Evolutionary conservation across 2,113 vertebrate species (phyloP), one percentile per base, ranked within the genome.

Genomic region (Scomber japonicus): DNA sequence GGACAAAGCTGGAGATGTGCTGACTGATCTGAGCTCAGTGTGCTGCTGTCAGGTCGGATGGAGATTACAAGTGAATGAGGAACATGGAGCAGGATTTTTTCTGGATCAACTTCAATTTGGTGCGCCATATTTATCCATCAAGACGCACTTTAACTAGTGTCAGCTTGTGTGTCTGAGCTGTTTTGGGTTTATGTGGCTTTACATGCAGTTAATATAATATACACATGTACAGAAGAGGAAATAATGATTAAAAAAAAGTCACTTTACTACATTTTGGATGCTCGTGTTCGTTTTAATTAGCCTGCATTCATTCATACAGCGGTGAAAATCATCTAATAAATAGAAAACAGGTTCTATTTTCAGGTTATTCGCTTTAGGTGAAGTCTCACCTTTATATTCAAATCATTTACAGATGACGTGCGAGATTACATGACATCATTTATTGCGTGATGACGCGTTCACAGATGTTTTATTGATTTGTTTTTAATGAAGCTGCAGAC

Each of bases 81-180:
- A 40, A 48, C 63, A 17, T 10, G 44, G 44, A 31, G 57, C 30
- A 21, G 27, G 5, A 13, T 70, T 49, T 50, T 40, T 62, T 54
- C 59, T 69, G 63, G 57, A 60, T 56, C 56, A 31, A 14, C 55
- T 68, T 78, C 51, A n/a, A 13, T 31, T 50, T 48, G 63, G 14
- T 56, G 55, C 9, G 1, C 49, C 35, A 67, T 49, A n/a, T 65
- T 71, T 14, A 45, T 51, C 71, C 69, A 21, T 64, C 17, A 50
- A 51, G 54, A 51, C 27, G n/a, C 57, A 27, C 44, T 31, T 27
- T 3, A 2, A 49, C 55, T 40, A 55, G 45, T 9, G 31, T 49
- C 11, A 40, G 14, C 35, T 40, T 40, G 12, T 40, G 12, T 8
- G 14, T 64, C 35, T 15, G 8, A 5, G 35, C n/a, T 60, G 11